Evolutionary conservation across 1,140 invertebrate species (phyloP).

Genomic region (Orussus abietinus): DNA sequence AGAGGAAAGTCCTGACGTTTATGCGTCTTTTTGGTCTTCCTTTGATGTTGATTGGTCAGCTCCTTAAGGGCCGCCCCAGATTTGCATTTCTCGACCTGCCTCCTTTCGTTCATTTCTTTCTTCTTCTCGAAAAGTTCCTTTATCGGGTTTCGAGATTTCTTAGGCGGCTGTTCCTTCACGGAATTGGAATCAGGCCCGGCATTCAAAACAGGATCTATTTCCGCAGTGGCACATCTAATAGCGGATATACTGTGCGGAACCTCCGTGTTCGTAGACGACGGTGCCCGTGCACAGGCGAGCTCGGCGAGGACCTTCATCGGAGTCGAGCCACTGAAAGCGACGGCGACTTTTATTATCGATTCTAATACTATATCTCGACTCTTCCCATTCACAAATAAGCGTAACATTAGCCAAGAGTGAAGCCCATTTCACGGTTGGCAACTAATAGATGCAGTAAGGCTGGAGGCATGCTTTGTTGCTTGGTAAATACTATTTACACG

Average conservation of each 20-base stretch:
- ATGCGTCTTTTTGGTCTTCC: slow-evolving; percentile 26
- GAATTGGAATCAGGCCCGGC: too few relatives aligned
- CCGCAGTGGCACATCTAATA: too few relatives aligned
- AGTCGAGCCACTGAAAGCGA: slow-evolving; percentile 39
- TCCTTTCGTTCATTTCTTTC: slow-evolving; percentile 44
- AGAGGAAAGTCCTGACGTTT: slow-evolving; percentile 42
- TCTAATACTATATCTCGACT: too few relatives aligned
- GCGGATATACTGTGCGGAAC: slow-evolving; percentile 13
- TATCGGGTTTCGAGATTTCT: slow-evolving; percentile 44
- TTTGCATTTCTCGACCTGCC: slow-evolving; percentile 27
- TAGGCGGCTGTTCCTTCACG: slow-evolving; percentile 22
- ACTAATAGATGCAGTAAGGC: too few relatives aligned
- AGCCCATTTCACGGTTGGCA: too few relatives aligned
- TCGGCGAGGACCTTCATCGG: slow-evolving; percentile 52
- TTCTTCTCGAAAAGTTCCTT: slow-evolving; percentile 50
- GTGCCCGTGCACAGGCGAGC: slow-evolving; percentile 46
- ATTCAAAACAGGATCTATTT: neutral
- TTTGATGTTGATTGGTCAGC: slow-evolving; percentile 20
- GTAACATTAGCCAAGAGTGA: too few relatives aligned
- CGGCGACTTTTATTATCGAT: too few relatives aligned
- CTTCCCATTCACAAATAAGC: too few relatives aligned
- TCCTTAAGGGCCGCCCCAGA: slow-evolving; percentile 14
- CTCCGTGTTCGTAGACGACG: slow-evolving; percentile 28
- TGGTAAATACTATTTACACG: too few relatives aligned
- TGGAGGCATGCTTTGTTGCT: too few relatives aligned